These are phyloP conservation scores for Helicoverpa assulta DNA, from an alignment of 2,888 invertebrate species.

Conservation along the genomic window DNA sequence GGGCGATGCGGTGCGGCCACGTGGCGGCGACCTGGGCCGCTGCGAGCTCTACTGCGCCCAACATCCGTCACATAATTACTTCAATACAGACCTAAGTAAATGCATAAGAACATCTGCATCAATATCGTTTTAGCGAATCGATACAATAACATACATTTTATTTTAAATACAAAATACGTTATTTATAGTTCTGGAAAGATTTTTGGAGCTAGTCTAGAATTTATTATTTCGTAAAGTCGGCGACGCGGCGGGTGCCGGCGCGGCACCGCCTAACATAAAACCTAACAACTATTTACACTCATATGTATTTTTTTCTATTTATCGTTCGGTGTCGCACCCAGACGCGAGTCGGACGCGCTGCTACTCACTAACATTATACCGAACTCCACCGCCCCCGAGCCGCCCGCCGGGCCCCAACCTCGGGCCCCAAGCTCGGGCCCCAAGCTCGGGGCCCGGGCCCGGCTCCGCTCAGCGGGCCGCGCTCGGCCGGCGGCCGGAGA, in stretches of 20 bases:
- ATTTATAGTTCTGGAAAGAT: slow-evolving; percentile 64
- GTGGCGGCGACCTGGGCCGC: too few relatives aligned
- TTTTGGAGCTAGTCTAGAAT: slow-evolving; percentile 61
- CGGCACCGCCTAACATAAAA: slow-evolving; percentile 43
- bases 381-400: slow-evolving; percentile 7
- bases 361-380: slow-evolving; percentile 30
- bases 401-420: not conserved
- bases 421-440: not conserved
- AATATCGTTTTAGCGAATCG: slow-evolving; percentile 61
- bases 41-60: slow-evolving; percentile 29
- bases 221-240: slow-evolving; percentile 45
- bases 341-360: slow-evolving; percentile 8
- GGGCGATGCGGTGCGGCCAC: too few relatives aligned
- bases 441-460: not conserved
- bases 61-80: slow-evolving; percentile 60
- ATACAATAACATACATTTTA: slow-evolving; percentile 65
- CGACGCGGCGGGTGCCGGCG: slow-evolving; percentile 33
- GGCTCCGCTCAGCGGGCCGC: not conserved
- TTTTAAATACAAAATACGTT: slow-evolving; percentile 70
- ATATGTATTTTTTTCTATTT: slow-evolving; percentile 51
- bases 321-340: slow-evolving; percentile 34
- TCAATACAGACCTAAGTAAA: slow-evolving; percentile 68
- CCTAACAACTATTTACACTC: slow-evolving; percentile 68
- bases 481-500: slow-evolving; percentile 1
- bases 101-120: slow-evolving; percentile 67